Base-by-base conservation (phyloP, 2,888 invertebrate species). In the Epicampocera succincta region DNA sequence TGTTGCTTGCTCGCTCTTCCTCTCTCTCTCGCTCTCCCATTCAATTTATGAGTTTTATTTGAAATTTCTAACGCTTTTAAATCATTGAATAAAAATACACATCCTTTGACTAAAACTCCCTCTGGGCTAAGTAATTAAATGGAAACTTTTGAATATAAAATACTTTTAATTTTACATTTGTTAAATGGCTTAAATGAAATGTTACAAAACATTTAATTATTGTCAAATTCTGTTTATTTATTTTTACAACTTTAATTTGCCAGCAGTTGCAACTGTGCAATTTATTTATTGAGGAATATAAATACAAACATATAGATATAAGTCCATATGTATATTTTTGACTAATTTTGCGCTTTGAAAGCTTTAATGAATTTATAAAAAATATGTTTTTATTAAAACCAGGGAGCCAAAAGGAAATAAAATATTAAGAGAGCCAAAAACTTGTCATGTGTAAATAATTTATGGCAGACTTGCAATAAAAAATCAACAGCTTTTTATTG, bases 381-480 rank as follows among this genome's bases (percentile, higher is more conserved):
- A 25, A 25, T 25, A 25, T 25, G 25, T 25, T 25, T 25, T 25
- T 25, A 25, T 25, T 25, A 3, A 3, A 25, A 25, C 5, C 2
- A 25, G 5, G 48, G 19, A 19, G 21, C 2, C 11, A 17, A 56
- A 33, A 48, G 17, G 3, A n/a, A 4, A 46, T 17, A 46, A 60
- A 12, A 33, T 19, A 4, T 9, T 2, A 25, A 25, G 19, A 58
- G 13, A 58, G 12, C 21, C 25, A 25, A 25, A 25, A 46, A 54
- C 19, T 63, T 65, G 56, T 71, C 69, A 71, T 65, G 58, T 66
- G 66, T 33, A 60, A 75, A 61, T 80, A 80, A 80, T 75, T 75
- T 71, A 71, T 54, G 80, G 75, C 66, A 25, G 25, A 25, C 25
- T 25, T 25, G 25, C 25, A 25, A 25, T 3, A 25, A 5, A 25